These are phyloP conservation scores for Heteronetta atricapilla DNA, from an alignment of 2,113 vertebrate genomes.

Conservation along the genomic window DNA sequence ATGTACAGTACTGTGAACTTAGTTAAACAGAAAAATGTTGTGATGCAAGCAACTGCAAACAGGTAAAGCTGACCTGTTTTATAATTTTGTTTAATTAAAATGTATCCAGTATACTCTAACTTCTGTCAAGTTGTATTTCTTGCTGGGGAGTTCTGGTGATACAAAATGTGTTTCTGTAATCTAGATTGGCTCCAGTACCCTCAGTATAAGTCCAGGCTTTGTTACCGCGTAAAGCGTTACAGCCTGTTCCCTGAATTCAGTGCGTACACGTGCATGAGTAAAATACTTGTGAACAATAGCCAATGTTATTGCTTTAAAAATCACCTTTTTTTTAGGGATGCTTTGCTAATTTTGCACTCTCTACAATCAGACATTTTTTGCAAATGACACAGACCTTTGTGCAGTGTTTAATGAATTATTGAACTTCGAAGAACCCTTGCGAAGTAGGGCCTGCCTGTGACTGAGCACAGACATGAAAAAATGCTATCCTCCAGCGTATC, in stretches of 20 bases:
- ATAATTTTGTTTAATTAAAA: background rate
- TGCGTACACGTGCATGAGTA: background rate
- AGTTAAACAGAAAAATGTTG: background rate
- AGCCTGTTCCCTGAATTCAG: background rate
- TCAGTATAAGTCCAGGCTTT: background rate
- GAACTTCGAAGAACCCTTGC: slow-evolving; percentile 74
- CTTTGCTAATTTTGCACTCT: slow-evolving; percentile 28
- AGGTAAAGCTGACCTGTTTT: background rate
- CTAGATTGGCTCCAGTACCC: background rate
- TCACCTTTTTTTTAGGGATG: slow-evolving; percentile 1
- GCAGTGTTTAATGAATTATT: slow-evolving; percentile 76
- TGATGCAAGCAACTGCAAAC: background rate
- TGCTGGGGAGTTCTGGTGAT: background rate
- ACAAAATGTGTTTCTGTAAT: background rate
- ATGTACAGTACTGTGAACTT: background rate
- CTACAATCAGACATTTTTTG: slow-evolving; percentile 37
- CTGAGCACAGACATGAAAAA: slow-evolving; percentile 75
- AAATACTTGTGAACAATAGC: background rate
- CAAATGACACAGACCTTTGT: slow-evolving; percentile 23
- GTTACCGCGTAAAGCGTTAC: background rate
- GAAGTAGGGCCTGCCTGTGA: slow-evolving; percentile 64
- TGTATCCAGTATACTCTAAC: background rate
- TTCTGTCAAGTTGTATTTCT: background rate
- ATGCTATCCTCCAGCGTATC: slow-evolving; percentile 72
- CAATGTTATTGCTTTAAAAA: slow-evolving; percentile 22